Evolutionary conservation across 1,140 invertebrate species (phyloP), one percentile per base, ranked within the genome.

Genomic region (Bathynomus jamesi): DNA sequence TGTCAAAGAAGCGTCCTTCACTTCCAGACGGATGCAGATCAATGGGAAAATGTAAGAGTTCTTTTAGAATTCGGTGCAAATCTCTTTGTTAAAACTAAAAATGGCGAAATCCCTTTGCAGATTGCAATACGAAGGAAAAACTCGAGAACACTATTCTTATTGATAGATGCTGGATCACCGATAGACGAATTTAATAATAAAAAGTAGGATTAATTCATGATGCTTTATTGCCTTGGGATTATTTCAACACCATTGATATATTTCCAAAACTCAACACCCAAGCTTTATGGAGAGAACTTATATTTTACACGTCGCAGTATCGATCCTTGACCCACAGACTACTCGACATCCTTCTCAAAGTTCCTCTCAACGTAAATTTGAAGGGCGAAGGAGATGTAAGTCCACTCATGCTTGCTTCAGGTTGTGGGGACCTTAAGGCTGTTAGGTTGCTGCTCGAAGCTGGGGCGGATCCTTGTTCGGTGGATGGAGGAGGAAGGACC

Each of bases 1-100:
- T 68, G 74, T 27, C 74, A 74, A 29, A 76, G 62, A 40, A 78
- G 67, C 0, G 71, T 73, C 17, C 68, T 78, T 21, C 76, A 78
- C 62, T 64, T 67, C n/a, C 72, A 76, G 32, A 69, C 72, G 8
- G 64, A 61, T 24, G 61, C 46, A 8, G 61, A 71, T 30, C 27
- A 67, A n/a, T 13, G 46, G 25, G 71, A 71, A 40, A 28, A 63
- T 24, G 65, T 67, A 21, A 8, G 24, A n/a, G 27, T 60, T 21
- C 61, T 76, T 10, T 64, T 74, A 7, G 67, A 69, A 63, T 65
- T 66, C 30, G 72, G 75, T 21, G 71, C 71, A 30, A 8, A 53
- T 17, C 31, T 73, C 21, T 67, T 73, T 21, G 69, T 70, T 5
- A 27, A 53, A 46, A 65, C 73, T 31, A 64, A 24, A 28, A 31